Base-by-base conservation (phyloP, 2,888 invertebrate species). In the Biston betularia region DNA sequence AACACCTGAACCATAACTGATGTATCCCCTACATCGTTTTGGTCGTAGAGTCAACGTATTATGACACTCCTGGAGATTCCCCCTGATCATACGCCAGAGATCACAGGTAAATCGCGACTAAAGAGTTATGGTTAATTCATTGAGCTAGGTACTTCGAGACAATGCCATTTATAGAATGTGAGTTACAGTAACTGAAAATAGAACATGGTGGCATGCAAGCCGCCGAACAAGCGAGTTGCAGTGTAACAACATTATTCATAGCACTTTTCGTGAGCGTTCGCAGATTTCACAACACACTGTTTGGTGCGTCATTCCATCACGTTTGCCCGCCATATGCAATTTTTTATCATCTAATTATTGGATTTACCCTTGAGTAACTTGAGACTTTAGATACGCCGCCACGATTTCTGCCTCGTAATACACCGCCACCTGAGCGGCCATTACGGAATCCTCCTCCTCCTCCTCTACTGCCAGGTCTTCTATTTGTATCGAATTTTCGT, bases 401-500 rank as follows among this genome's bases (percentile, higher is more conserved):
- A 80, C 96, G 96, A 89, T 93, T 96, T 87, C 96, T 95, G 81
- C 97, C 96, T 85, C 96, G 95, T 79, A 96, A 94, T 63, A 95
- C 94, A 70, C 94, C 94, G 65, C 94, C 94, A 67, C 94, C 92
- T 42, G 94, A 86, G 69, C 95, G 95, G 73, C 94, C 93, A 78
- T 94, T 95, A 75, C 95, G 92, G 77, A 92, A 89, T 72, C 89
- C 80, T 79, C 89, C 92, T 72, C 89, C 80, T 79, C 89, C 92
- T 63, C 87, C 83, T 62, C 89, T 89, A 73, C 94, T 91, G 69
- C 94, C 89, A 68, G 89, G 81, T 80, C 88, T 89, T 85, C 81
- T 85, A 70, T 82, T 87, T 11, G 79, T 78, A 76, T 90, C 90
- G 80, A 93, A 93, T 77, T 93, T 92, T 77, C 93, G 90, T 86